Evolutionary conservation across 2,797 vertebrate species (phyloP).

Genomic region (Enteromius thamalakanensis): DNA sequence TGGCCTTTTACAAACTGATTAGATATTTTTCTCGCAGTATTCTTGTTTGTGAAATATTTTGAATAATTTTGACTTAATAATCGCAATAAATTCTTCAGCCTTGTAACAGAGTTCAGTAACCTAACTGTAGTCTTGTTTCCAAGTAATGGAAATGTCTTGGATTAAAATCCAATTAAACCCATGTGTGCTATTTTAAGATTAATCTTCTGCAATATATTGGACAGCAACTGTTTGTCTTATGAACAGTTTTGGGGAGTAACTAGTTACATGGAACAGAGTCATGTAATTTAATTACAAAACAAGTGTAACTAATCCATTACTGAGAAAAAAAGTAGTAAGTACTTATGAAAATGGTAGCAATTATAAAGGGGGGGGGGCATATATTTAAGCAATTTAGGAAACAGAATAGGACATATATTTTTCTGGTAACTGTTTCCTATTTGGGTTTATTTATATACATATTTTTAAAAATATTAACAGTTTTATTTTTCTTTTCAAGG

Average conservation of each 20-base stretch:
- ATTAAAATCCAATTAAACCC: neutral
- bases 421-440: too few relatives aligned
- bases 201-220: neutral
- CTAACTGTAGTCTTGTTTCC: neutral
- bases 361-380: neutral
- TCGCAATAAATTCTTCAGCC: neutral
- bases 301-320: neutral
- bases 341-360: too few relatives aligned
- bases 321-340: too few relatives aligned
- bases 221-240: neutral
- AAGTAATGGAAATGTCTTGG: neutral
- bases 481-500: too few relatives aligned
- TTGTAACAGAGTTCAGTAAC: neutral
- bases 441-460: neutral
- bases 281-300: too few relatives aligned
- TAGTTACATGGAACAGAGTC: neutral
- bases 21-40: neutral
- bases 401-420: neutral
- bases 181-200: neutral
- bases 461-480: too few relatives aligned
- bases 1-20: neutral
- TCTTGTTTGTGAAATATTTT: neutral
- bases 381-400: neutral
- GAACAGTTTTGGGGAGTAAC: neutral
- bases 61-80: slow-evolving; percentile 5